Conservation (phyloP, 2,113 vertebrate species). For the Thunnus thynnus region DNA sequence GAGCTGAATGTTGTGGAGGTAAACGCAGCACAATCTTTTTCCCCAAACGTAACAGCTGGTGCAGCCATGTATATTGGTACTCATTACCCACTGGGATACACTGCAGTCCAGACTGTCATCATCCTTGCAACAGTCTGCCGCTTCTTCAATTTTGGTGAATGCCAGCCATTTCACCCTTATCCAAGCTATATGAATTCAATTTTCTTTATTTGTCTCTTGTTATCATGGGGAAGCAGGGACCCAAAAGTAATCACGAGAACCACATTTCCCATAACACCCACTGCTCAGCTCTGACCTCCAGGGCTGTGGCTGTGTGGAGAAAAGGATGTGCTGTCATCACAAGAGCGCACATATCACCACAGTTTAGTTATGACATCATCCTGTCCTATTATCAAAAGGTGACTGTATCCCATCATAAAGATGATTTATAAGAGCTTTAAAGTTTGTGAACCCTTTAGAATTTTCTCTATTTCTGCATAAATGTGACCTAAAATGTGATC, state of each 20-base stretch:
- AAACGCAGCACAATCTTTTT: background rate
- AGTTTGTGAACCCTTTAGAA: no score
- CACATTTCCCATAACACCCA: constrained; percentile 13
- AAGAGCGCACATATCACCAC: background rate
- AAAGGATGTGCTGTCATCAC: background rate
- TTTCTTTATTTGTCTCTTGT: constrained; percentile 20
- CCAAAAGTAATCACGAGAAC: constrained; percentile 12
- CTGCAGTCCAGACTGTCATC: constrained; percentile 11
- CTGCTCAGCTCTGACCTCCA: background rate
- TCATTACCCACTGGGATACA: constrained; percentile 1
- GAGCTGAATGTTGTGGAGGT: background rate
- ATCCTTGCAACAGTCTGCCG: background rate
- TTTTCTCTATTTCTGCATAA: no score
- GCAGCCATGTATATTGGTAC: background rate
- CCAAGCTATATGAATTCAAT: constrained; percentile 13
- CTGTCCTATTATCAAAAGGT: no score
- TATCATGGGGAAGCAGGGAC: background rate
- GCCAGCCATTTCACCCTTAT: constrained; percentile 11
- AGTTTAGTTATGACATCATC: background rate
- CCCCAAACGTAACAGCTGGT: constrained; percentile 16
- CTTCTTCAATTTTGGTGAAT: background rate
- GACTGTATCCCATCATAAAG: no score
- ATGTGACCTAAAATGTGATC: no score
- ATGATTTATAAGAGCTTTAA: no score
- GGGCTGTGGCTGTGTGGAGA: background rate